Conservation (phyloP, 2,888 invertebrate genomes). For the Entomobrya multifasciata region DNA sequence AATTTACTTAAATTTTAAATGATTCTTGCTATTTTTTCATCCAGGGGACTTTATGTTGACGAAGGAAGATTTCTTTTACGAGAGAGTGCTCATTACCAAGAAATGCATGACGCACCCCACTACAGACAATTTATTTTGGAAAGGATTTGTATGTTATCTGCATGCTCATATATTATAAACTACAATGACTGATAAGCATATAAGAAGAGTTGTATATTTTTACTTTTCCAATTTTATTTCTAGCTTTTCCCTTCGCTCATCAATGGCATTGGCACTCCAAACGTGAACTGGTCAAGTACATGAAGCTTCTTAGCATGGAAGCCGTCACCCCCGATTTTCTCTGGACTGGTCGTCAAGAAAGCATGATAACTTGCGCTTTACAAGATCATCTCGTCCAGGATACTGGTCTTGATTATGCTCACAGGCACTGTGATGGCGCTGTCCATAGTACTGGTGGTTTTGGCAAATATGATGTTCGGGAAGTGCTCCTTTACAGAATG, state of each 20-base stretch:
- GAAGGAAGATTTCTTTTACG: background rate
- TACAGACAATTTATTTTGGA: constrained; percentile 9
- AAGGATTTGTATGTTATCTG: background rate
- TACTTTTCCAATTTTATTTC: background rate
- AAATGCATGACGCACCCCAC: background rate
- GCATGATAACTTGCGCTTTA: background rate
- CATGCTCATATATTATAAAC: too few relatives aligned
- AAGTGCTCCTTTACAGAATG: background rate
- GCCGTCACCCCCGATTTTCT: background rate
- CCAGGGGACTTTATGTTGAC: constrained; percentile 1
- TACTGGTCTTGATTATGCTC: background rate
- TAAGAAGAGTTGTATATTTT: background rate
- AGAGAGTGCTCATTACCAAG: background rate
- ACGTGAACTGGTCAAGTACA: background rate
- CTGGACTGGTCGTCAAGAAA: background rate
- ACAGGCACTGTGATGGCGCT: background rate
- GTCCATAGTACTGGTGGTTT: background rate
- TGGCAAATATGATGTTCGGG: background rate
- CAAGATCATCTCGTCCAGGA: background rate
- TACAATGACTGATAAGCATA: too few relatives aligned
- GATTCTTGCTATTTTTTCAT: too few relatives aligned
- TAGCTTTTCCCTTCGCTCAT: constrained; percentile 1
- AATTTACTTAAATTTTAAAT: too few relatives aligned
- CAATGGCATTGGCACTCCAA: constrained; percentile 4
- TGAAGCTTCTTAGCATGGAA: background rate